Evolutionary conservation across 2,113 vertebrate species (phyloP), one percentile per base, ranked within the genome.

Genomic region (Morone saxatilis): DNA sequence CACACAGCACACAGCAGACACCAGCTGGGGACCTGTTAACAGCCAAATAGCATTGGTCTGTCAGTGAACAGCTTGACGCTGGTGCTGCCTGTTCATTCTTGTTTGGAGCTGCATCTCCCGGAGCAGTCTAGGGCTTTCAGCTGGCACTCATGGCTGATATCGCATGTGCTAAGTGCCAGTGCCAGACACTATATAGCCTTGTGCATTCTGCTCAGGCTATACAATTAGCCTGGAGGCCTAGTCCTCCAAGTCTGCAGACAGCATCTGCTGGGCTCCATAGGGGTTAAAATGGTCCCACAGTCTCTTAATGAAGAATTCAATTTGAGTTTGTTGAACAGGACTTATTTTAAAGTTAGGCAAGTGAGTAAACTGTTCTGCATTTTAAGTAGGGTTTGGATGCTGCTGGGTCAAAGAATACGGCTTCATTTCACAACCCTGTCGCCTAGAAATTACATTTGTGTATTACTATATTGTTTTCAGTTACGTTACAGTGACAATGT

Each of bases 1-100:
- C 78, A 73, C 74, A 77, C 91, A 67, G 31, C 78, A 73, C 74
- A 77, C 84, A 75, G 80, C 87, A 88, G 82, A 92, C 91, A 67
- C 88, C 91, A 94, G 90, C 93, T 93, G 92, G 80, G 84, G 76
- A 88, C 81, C 85, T 92, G 92, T 90, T 92, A 91, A 93, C 91
- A 92, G 85, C 81, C 86, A 78, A 90, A 84, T 57, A 76, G 71
- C 86, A 67, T 71, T 38, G 84, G 84, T 90, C 85, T 91, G 88
- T 93, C 89, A 85, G 83, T 72, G 89, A 87, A 67, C 83, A 89
- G 89, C 77, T 87, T 80, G 75, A 79, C 13, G 50, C 89, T 31
- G 56, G 57, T 57, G 83, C 83, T 82, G 83, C 83, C 86, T 90
- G 86, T 83, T 86, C 84, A 68, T 81, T 85, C 80, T 45, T 81